Conservation (phyloP, 2,113 vertebrate species). For the Oreamnos americanus region DNA sequence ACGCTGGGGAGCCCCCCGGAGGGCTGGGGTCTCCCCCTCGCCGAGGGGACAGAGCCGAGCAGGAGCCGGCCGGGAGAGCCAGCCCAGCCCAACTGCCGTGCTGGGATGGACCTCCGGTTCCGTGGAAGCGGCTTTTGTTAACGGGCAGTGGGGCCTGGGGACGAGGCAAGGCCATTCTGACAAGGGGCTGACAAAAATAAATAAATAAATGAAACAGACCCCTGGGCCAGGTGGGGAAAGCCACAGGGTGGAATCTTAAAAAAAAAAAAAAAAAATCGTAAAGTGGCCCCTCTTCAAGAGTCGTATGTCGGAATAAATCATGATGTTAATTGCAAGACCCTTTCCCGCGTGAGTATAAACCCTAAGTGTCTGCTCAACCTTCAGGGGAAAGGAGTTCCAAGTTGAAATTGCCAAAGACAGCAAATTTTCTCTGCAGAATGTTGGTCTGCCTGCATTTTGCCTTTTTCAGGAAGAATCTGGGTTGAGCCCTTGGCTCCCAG, state of each 20-base stretch:
- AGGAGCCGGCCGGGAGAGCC: slow-evolving; percentile 83
- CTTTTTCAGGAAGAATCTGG: slow-evolving; percentile 44
- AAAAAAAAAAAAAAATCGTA: neutral
- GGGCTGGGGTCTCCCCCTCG: slow-evolving; percentile 84
- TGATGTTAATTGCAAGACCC: neutral
- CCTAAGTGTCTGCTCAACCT: neutral
- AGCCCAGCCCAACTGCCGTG: slow-evolving; percentile 88
- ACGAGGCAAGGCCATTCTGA: slow-evolving; percentile 60
- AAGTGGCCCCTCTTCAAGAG: slow-evolving; percentile 17
- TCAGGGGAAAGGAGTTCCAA: neutral
- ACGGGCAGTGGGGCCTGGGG: slow-evolving; percentile 47
- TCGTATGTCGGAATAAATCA: neutral
- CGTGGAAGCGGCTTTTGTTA: slow-evolving; percentile 62
- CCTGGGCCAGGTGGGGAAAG: slow-evolving; percentile 63
- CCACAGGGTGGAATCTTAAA: neutral
- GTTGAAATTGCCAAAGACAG: neutral
- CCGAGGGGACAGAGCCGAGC: slow-evolving; percentile 78
- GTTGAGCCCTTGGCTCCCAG: slow-evolving; percentile 48
- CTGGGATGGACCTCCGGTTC: slow-evolving; percentile 34
- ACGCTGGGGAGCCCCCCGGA: slow-evolving; percentile 77
- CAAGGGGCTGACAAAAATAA: neutral
- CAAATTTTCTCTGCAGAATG: neutral
- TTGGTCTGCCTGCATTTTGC: neutral
- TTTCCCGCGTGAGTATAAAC: slow-evolving; percentile 3
- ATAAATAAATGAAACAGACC: slow-evolving; percentile 17